These are phyloP conservation scores for Argynnis bischoffii DNA, from an alignment of 2,888 invertebrate species.

Conservation along the genomic window DNA sequence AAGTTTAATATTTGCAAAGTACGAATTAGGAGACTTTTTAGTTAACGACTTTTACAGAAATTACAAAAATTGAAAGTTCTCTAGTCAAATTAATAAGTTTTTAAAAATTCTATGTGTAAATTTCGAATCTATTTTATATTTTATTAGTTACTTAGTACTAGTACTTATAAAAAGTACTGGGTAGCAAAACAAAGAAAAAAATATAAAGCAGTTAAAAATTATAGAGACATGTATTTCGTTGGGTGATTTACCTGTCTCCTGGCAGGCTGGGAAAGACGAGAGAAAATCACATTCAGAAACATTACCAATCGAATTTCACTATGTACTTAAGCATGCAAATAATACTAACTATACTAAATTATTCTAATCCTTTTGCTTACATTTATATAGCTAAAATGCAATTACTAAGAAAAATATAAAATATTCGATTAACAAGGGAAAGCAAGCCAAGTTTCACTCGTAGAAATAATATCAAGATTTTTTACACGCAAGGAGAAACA, in stretches of 20 bases:
- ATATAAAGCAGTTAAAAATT: slow-evolving; percentile 3
- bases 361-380: slow-evolving; percentile 15
- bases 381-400: slow-evolving; percentile 18
- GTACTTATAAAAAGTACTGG: too few relatives aligned
- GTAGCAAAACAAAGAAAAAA: neutral
- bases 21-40: too few relatives aligned
- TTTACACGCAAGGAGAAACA: slow-evolving; percentile 76
- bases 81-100: too few relatives aligned
- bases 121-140: too few relatives aligned
- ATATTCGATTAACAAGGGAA: slow-evolving; percentile 76
- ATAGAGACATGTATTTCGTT: neutral
- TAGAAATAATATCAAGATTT: slow-evolving; percentile 77
- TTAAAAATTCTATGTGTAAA: too few relatives aligned
- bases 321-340: slow-evolving; percentile 67
- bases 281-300: slow-evolving; percentile 82
- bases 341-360: slow-evolving; percentile 21
- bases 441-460: slow-evolving; percentile 73
- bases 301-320: slow-evolving; percentile 74
- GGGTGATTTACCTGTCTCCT: slow-evolving; percentile 77
- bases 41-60: too few relatives aligned
- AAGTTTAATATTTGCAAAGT: neutral
- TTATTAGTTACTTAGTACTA: too few relatives aligned
- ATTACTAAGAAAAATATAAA: slow-evolving; percentile 52
- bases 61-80: too few relatives aligned
- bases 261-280: slow-evolving; percentile 82